Percentiles rank a stretch among this genome's conserved stretches.
These are phyloP conservation scores for Plutomurus gul DNA, from an alignment of 1,140 invertebrate genomes.

Conservation along the genomic window DNA sequence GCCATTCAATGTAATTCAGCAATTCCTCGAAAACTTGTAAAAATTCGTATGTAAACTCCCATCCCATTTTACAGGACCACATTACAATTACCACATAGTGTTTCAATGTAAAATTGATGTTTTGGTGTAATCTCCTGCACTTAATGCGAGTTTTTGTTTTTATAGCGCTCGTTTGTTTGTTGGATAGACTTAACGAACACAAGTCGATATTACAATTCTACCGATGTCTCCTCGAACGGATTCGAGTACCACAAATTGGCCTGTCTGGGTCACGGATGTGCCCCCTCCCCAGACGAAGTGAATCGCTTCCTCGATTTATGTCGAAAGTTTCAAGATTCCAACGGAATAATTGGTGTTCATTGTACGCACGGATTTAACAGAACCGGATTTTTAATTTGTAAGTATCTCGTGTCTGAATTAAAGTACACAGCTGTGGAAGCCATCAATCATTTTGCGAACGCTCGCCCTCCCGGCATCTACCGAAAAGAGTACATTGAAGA, in stretches of 20 bases:
- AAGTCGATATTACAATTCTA: constrained; percentile 82
- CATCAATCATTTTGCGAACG: constrained; percentile 72
- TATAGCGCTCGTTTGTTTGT: constrained; percentile 69
- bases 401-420: constrained; percentile 82
- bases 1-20: too few relatives aligned
- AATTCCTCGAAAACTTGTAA: too few relatives aligned
- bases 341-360: constrained; percentile 85
- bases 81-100: too few relatives aligned
- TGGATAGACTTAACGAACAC: constrained; percentile 98
- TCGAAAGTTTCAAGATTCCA: constrained; percentile 76
- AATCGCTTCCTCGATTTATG: constrained; percentile 61
- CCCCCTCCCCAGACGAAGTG: constrained; percentile 69
- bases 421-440: constrained; percentile 79
- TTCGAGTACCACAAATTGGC: constrained; percentile 84
- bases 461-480: constrained; percentile 69
- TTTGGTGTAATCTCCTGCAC: background rate
- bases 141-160: background rate
- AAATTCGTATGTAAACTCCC: background rate
- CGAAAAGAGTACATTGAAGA: constrained; percentile 67
- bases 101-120: too few relatives aligned
- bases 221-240: constrained; percentile 71
- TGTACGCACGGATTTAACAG: constrained; percentile 99
- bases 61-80: too few relatives aligned
- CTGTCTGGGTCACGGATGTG: constrained; percentile 72
- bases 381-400: constrained; percentile 90